phyloP scores from a whole-genome alignment of 2,113 vertebrate genomes.

The Tupaia tana region DNA sequence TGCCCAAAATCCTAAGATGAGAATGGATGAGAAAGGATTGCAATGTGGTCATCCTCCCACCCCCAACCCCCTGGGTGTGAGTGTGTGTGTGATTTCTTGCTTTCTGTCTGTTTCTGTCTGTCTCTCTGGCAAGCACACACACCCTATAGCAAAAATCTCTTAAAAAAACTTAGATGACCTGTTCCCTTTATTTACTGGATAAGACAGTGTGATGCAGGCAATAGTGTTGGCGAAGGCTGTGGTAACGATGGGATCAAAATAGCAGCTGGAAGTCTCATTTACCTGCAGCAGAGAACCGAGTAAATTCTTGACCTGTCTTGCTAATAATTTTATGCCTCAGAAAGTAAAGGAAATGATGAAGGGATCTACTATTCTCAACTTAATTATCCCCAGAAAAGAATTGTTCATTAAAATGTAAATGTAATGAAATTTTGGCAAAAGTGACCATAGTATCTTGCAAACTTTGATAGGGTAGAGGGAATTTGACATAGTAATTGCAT shows the following conservation, averaged over 20 bases:
- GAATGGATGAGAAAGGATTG: too few species aligned
- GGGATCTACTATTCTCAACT: neutral
- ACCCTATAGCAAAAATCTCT: too few species aligned
- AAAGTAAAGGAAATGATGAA: neutral
- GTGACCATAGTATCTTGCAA: neutral
- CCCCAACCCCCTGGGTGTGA: too few species aligned
- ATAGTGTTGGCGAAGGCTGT: neutral
- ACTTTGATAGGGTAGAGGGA: neutral
- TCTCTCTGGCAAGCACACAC: too few species aligned
- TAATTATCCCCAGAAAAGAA: neutral
- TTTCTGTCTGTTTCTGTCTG: too few species aligned
- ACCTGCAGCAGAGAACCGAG: neutral
- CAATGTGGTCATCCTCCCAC: too few species aligned
- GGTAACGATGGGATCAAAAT: neutral
- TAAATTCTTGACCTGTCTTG: neutral
- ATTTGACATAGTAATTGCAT: neutral
- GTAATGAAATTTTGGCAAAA: neutral
- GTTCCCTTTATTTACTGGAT: neutral
- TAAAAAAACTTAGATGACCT: neutral
- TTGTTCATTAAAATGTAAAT: neutral
- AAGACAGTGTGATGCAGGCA: neutral
- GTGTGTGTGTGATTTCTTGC: too few species aligned
- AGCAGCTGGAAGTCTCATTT: neutral
- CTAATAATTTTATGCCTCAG: neutral
- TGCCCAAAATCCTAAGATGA: too few species aligned